Evolutionary conservation across 2,888 invertebrate species (phyloP), one percentile per base, ranked within the genome.

Genomic region (Acanthoscelides obtectus): DNA sequence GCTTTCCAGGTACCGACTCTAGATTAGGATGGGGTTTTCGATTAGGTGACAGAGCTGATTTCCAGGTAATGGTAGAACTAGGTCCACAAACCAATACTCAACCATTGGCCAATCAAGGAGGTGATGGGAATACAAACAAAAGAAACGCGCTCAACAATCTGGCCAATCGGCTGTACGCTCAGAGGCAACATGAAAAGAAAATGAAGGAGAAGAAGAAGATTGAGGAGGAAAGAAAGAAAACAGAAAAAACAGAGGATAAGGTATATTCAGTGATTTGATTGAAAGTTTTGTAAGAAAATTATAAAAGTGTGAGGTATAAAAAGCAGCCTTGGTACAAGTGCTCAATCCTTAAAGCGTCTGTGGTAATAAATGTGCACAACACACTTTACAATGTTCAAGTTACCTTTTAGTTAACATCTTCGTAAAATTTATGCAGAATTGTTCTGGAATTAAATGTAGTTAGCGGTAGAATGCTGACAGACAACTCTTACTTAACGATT

Each of bases 21-120:
- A 88, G 93, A 22, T 81, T 94, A 17, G 94, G 94, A 0, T 90
- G 94, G 79, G 94, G 94, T 0, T 94, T 93, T 81, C 90, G 94
- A 0, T 87, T 94, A 66, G 94, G 94, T 0, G 90, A 93, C 80
- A 92, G 94, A 83, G 94, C 94, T 0, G 94, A 94, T 84, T 91
- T 94, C 80, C 94, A 94, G 82, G 88, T 94, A 0, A 80, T 94
- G 77, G 81, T 93, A 0, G 94, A 94, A 81, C 82, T 94, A 22
- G 94, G 94, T 0, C 94, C 94, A 0, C 94, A 94, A 83, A 91
- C 88, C 0, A 89, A 93, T 75, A 94, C 94, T 0, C 88, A 90
- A 74, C 89, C 90, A 0, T 85, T 94, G 8, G 91, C 91, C 78
- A 85, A 88, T 82, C 84, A 83, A 72, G 79, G 78, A 12, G 83